Evolutionary conservation across 2,888 invertebrate genomes (phyloP), one percentile per base, ranked within the genome.

Genomic region (Deroplatys truncata): DNA sequence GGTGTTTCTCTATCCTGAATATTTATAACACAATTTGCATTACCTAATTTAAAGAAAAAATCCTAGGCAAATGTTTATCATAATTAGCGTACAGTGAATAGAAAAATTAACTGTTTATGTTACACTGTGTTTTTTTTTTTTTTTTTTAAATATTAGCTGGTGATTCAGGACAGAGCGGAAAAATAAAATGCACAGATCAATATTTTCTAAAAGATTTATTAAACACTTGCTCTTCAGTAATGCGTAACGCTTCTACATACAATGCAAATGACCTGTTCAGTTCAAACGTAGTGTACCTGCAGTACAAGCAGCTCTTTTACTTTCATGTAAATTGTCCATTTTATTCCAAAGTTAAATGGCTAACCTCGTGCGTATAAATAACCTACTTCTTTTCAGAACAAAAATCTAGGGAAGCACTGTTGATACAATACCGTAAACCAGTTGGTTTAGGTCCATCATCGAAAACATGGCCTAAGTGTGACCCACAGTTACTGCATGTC

Each of bases 391-490:
- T 85, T 72, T 85, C 49, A 5, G 89, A 84, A n/a, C 49, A 95
- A 94, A 98, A 98, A 93, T 96, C 95, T 92, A 98, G 94, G 28
- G 98, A 96, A 4, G 98, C 98, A 89, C 98, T 98, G 94, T 99
- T 99, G 94, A 99, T 98, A 95, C 99, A 99, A 95, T 98, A 99
- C 90, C 99, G 96, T 94, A 98, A 98, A 92, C 97, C 97, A 89
- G 98, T 98, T 89, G 98, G 98, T 92, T 97, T 95, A 7, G 99
- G 99, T 91, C 99, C 99, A 94, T 99, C 99, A 93, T 98, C 97
- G 94, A 99, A 99, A 90, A 99, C 98, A 93, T 99, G 99, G 89
- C 99, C 99, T 93, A 99, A 96, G 94, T 99, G 99, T 91, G 98
- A 97, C 91, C 97, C 96, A 94, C 99, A 99, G 93, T 97, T 96